Evolutionary conservation across 2,888 invertebrate species (phyloP).

Genomic region (Oligia fasciuncula): DNA sequence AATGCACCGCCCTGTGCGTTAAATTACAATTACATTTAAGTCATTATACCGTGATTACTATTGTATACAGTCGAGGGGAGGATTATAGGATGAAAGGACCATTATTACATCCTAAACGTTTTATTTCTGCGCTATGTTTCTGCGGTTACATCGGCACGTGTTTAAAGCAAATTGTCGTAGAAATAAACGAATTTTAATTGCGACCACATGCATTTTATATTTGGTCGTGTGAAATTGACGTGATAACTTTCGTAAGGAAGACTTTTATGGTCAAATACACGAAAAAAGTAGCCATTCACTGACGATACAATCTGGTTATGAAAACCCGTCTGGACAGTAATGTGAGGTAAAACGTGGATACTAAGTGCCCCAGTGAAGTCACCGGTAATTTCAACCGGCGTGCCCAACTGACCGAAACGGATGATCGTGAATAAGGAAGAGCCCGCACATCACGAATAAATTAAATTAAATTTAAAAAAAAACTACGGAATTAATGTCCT

Average conservation of each 20-base stretch:
- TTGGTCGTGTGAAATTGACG: conserved; percentile 63
- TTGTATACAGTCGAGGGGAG: conserved; percentile 71
- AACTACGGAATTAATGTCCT: conserved; percentile 70
- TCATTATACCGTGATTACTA: conserved; percentile 83
- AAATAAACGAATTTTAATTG: conserved; percentile 74
- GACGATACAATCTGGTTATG: conserved; percentile 72
- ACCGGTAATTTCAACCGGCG: conserved; percentile 64
- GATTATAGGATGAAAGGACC: conserved; percentile 71
- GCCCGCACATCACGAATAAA: conserved; percentile 76
- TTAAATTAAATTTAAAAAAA: conserved; percentile 74
- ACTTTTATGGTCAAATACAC: conserved; percentile 76
- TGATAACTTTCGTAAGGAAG: conserved; percentile 74
- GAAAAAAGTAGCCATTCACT: conserved; percentile 71
- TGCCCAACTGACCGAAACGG: conserved; percentile 70
- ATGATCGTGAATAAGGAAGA: conserved; percentile 74
- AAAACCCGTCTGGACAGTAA: conserved; percentile 67
- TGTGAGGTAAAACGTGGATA: conserved; percentile 69
- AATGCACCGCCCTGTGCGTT: conserved; percentile 85
- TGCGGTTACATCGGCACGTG: conserved; percentile 76
- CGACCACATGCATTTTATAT: conserved; percentile 64
- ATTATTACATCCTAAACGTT: conserved; percentile 70
- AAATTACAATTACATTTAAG: conserved; percentile 86
- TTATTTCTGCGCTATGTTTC: conserved; percentile 69
- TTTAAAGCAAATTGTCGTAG: conserved; percentile 76
- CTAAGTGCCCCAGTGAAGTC: conserved; percentile 69